Conservation (phyloP, 2,797 vertebrate genomes). For the Streptopelia turtur region DNA sequence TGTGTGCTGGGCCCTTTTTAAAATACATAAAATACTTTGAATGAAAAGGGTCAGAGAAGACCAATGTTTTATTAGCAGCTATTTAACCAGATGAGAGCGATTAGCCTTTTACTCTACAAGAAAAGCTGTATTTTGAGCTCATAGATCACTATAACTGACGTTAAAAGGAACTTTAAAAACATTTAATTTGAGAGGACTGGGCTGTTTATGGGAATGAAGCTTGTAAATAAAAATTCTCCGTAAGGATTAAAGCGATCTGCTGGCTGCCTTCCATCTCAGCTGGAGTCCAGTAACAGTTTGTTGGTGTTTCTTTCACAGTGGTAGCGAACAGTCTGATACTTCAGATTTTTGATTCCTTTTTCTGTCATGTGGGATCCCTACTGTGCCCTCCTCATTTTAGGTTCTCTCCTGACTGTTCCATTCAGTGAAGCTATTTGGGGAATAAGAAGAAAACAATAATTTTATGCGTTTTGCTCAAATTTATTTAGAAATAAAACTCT, state of each 20-base stretch:
- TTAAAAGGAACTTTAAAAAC: not conserved
- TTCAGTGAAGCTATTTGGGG: not conserved
- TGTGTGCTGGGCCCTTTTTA: not conserved
- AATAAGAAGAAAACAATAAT: not conserved
- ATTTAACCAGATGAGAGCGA: not conserved
- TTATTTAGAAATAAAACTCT: not conserved
- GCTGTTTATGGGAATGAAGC: not conserved
- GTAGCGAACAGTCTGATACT: not conserved
- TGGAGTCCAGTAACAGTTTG: not conserved
- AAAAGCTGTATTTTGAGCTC: not conserved
- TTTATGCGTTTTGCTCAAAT: not conserved
- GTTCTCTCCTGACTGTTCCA: not conserved
- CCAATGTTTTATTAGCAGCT: not conserved
- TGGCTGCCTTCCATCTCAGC: not conserved
- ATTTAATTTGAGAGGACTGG: not conserved
- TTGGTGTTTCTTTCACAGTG: not conserved
- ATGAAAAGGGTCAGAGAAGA: not conserved
- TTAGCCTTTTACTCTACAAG: not conserved
- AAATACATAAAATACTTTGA: not conserved
- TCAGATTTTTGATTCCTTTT: not conserved
- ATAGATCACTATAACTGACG: not conserved
- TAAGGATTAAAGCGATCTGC: not conserved
- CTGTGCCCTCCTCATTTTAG: not conserved
- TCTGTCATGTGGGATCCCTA: not conserved
- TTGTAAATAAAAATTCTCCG: not conserved